These are phyloP conservation scores for Drosophila neotestacea DNA, from an alignment of 2,888 invertebrate species.

Conservation along the genomic window DNA sequence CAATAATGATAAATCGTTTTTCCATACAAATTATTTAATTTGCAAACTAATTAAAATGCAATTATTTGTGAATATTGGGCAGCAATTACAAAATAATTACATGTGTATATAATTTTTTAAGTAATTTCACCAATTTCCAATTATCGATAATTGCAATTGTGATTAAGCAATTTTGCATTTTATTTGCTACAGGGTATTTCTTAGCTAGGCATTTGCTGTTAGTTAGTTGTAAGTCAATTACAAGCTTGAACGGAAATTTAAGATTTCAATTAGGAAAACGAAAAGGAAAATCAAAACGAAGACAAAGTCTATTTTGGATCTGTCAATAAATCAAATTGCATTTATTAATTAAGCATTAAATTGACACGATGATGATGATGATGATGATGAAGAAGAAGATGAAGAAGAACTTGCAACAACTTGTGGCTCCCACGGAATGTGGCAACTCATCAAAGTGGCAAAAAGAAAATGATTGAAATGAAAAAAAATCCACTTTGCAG, in stretches of 20 bases:
- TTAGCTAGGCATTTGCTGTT: neutral
- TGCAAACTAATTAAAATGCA: constrained; percentile 11
- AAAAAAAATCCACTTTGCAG: neutral
- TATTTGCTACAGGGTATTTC: constrained; percentile 29
- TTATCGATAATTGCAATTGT: neutral
- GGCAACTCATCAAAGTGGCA: constrained; percentile 43
- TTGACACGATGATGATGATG: constrained; percentile 40
- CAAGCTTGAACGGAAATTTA: constrained; percentile 85
- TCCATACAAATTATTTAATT: neutral
- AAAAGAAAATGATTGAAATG: constrained; percentile 1
- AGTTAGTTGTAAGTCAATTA: constrained; percentile 80
- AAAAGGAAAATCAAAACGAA: constrained; percentile 7
- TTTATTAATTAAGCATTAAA: constrained; percentile 75
- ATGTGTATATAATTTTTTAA: neutral
- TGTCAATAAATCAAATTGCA: constrained; percentile 77
- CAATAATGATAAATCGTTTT: neutral
- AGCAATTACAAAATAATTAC: neutral
- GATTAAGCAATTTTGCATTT: neutral
- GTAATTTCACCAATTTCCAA: neutral
- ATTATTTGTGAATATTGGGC: constrained; percentile 7
- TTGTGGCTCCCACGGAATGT: constrained; percentile 49
- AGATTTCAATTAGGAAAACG: constrained; percentile 80
- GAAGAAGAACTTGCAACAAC: constrained; percentile 28
- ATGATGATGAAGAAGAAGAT: neutral
- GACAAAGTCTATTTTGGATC: constrained; percentile 19